Percentiles rank a stretch among this genome's conserved stretches.
These are phyloP conservation scores for Tichodroma muraria DNA, from an alignment of 2,113 vertebrate species.

Conservation along the genomic window DNA sequence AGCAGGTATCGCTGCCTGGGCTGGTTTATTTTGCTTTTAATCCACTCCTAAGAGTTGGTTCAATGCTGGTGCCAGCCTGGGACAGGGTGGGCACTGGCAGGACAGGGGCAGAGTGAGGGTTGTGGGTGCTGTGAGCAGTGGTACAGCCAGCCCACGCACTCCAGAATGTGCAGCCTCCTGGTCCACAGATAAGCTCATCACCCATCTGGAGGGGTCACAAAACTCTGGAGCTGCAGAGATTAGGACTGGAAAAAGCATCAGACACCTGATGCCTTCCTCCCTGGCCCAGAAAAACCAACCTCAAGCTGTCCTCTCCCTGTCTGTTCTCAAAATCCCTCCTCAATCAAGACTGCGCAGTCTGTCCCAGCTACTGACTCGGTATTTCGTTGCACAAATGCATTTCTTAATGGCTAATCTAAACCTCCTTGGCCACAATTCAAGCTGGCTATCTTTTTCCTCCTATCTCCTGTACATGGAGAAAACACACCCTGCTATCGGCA, in stretches of 20 bases:
- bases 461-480: background rate
- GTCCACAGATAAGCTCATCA: background rate
- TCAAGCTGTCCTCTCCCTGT: background rate
- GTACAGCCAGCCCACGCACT: fast-evolving
- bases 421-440: background rate
- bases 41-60: background rate
- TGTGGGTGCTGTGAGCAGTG: background rate
- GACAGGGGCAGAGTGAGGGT: background rate
- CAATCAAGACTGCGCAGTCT: background rate
- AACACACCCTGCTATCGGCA: background rate
- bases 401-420: background rate
- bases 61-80: background rate
- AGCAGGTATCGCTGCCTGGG: background rate
- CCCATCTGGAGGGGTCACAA: background rate
- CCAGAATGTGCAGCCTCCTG: background rate
- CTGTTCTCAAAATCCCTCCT: background rate
- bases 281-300: background rate
- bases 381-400: background rate
- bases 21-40: background rate
- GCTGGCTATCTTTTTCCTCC: background rate
- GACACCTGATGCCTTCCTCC: background rate
- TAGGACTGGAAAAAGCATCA: background rate
- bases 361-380: background rate
- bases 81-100: background rate
- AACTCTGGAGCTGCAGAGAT: background rate